phyloP scores from a whole-genome alignment of 2,797 vertebrate genomes.

The Atherinosoma microstoma region DNA sequence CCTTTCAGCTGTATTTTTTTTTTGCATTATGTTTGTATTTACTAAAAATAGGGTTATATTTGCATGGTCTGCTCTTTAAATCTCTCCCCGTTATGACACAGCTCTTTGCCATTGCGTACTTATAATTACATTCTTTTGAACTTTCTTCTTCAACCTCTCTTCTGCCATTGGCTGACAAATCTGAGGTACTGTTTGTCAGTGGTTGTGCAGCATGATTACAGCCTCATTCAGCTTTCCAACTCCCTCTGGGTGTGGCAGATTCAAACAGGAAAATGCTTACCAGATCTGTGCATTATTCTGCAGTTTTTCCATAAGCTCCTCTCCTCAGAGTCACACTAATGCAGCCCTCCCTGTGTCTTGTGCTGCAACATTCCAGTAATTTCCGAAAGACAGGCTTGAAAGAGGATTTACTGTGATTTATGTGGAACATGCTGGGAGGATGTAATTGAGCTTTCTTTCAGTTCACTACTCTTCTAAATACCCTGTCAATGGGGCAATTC shows the following conservation, averaged over 20 bases:
- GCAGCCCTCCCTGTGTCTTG: constrained; percentile 58
- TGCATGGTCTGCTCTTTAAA: constrained; percentile 21
- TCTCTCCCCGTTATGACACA: not conserved
- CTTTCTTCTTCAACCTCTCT: constrained; percentile 16
- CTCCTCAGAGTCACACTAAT: constrained; percentile 44
- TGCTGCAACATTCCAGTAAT: constrained; percentile 72
- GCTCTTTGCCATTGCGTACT: constrained; percentile 23
- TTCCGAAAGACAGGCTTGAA: constrained; percentile 73
- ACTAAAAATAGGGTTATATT: constrained; percentile 15
- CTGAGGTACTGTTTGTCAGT: constrained; percentile 14
- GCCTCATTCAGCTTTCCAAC: constrained; percentile 19
- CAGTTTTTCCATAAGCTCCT: constrained; percentile 53
- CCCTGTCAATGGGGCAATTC: constrained; percentile 79
- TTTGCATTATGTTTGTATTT: constrained; percentile 13
- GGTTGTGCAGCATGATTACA: constrained; percentile 31
- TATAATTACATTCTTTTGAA: constrained; percentile 14
- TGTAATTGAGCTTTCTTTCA: constrained; percentile 82
- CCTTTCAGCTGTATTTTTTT: constrained; percentile 28
- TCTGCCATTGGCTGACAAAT: constrained; percentile 23
- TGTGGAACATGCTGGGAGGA: constrained; percentile 76
- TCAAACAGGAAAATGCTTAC: constrained; percentile 60
- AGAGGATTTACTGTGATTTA: constrained; percentile 79
- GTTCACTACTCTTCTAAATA: constrained; percentile 81
- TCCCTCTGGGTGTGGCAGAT: constrained; percentile 45
- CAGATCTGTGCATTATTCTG: constrained; percentile 54